These are phyloP conservation scores for Helleia helle DNA, from an alignment of 2,888 invertebrate species.

Conservation along the genomic window DNA sequence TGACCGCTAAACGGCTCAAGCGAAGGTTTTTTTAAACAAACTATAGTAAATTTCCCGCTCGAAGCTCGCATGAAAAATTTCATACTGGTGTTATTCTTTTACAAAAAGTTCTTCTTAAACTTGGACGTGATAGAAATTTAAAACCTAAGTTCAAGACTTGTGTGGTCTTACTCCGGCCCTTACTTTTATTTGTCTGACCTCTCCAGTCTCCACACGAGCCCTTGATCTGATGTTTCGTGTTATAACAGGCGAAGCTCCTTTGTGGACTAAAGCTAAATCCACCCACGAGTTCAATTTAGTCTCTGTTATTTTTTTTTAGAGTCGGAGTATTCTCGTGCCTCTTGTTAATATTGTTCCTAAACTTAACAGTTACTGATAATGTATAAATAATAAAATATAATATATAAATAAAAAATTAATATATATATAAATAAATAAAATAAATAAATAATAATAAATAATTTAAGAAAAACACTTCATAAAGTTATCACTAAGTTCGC, in stretches of 20 bases:
- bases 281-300: too few relatives aligned
- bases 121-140: conserved; percentile 7
- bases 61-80: conserved; percentile 3
- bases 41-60: conserved; percentile 6
- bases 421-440: too few relatives aligned
- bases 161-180: neutral
- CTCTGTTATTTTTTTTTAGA: too few relatives aligned
- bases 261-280: neutral
- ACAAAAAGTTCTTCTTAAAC: neutral
- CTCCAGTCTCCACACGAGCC: neutral
- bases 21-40: conserved; percentile 8
- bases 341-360: too few relatives aligned
- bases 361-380: too few relatives aligned
- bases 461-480: too few relatives aligned
- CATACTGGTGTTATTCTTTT: conserved; percentile 5
- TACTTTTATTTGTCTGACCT: neutral
- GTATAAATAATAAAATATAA: too few relatives aligned
- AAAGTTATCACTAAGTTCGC: too few relatives aligned
- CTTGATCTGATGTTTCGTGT: neutral
- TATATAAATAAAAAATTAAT: too few relatives aligned
- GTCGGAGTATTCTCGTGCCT: too few relatives aligned
- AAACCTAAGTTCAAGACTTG: conserved; percentile 2
- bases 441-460: too few relatives aligned
- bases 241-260: neutral
- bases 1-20: neutral